These are phyloP conservation scores for Platycheirus albimanus DNA, from an alignment of 2,888 invertebrate species.

Conservation along the genomic window DNA sequence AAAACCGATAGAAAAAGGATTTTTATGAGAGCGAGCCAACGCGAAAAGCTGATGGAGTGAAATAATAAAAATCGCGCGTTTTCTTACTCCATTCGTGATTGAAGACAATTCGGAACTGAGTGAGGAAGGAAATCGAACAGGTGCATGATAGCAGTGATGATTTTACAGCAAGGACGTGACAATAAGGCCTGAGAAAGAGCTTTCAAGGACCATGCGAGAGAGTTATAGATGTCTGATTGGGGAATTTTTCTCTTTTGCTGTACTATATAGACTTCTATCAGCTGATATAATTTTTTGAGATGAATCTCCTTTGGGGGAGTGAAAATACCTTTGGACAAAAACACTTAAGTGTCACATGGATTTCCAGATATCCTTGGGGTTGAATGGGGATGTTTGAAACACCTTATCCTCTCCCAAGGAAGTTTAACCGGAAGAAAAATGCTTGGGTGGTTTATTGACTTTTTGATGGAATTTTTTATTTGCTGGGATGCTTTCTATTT, in stretches of 20 bases:
- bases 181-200: slow-evolving; percentile 3
- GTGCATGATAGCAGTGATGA: slow-evolving; percentile 49
- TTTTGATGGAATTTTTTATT: too few relatives aligned
- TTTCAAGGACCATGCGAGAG: slow-evolving; percentile 19
- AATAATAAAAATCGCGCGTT: slow-evolving; percentile 28
- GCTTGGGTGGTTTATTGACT: too few relatives aligned
- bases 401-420: too few relatives aligned
- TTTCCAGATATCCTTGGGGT: neutral
- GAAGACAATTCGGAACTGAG: slow-evolving; percentile 61
- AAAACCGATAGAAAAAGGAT: slow-evolving; percentile 18
- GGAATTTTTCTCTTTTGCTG: slow-evolving; percentile 11
- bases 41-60: slow-evolving; percentile 38
- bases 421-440: too few relatives aligned
- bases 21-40: slow-evolving; percentile 3
- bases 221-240: neutral
- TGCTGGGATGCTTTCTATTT: too few relatives aligned
- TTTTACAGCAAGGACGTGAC: slow-evolving; percentile 16
- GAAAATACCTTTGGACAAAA: slow-evolving; percentile 10
- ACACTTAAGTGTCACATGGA: neutral
- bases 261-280: neutral
- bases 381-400: too few relatives aligned
- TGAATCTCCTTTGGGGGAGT: slow-evolving; percentile 4
- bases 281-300: neutral
- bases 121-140: slow-evolving; percentile 67
- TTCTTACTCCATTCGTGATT: slow-evolving; percentile 50